These are phyloP conservation scores for Phyllotreta cruciferae DNA, from an alignment of 2,888 invertebrate genomes.

Conservation along the genomic window DNA sequence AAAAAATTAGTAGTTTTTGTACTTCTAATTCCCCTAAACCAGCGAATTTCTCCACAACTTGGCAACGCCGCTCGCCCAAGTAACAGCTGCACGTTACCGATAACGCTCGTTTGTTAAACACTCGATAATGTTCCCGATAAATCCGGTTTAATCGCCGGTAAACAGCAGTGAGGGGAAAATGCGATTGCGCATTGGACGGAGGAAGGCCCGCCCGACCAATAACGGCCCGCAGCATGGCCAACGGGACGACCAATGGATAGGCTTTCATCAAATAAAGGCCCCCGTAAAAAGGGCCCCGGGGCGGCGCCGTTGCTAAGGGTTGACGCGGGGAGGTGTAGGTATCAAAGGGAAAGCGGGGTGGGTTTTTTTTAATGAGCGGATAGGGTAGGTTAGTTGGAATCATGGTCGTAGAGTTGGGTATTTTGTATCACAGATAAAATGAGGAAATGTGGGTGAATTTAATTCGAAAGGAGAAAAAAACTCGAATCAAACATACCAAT, in stretches of 20 bases:
- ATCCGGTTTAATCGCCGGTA: constrained; percentile 8
- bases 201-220: constrained; percentile 21
- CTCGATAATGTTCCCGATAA: neutral
- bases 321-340: too few relatives aligned
- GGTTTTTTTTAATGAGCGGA: too few relatives aligned
- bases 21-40: neutral
- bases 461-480: too few relatives aligned
- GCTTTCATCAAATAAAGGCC: too few relatives aligned
- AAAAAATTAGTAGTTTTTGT: neutral
- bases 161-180: constrained; percentile 5
- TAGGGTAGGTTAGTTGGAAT: too few relatives aligned
- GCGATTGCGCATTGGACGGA: constrained; percentile 7
- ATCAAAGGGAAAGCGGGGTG: too few relatives aligned
- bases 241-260: constrained; percentile 18
- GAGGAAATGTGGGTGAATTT: too few relatives aligned
- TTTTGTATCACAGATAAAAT: too few relatives aligned
- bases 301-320: too few relatives aligned
- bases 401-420: too few relatives aligned
- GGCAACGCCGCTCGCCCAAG: neutral
- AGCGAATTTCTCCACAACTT: neutral
- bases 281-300: too few relatives aligned
- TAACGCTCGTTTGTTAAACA: neutral
- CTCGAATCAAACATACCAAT: too few relatives aligned
- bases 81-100: constrained; percentile 5
- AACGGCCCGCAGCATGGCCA: constrained; percentile 23